These are phyloP conservation scores for Hydrozoanthus gracilis DNA, from an alignment of 92 coral and sea anemone species.

Conservation along the genomic window DNA sequence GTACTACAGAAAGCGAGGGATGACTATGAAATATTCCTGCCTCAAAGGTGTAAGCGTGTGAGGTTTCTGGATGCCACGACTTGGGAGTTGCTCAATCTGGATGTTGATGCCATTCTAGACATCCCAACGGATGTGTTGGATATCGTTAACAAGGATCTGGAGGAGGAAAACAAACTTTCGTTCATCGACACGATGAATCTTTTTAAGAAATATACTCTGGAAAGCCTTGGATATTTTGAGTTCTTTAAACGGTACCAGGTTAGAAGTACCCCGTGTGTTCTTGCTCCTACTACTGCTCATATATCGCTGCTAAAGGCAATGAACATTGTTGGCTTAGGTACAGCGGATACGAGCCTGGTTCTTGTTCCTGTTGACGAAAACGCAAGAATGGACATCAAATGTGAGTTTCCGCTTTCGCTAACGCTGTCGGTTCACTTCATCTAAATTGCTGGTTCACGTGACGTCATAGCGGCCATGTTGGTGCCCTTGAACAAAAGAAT, in stretches of 20 bases:
- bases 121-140: conserved; percentile 60
- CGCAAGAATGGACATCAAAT: not conserved
- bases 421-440: too few species aligned
- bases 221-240: conserved; percentile 71
- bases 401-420: not conserved
- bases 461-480: too few species aligned
- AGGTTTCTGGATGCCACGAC: conserved; percentile 58
- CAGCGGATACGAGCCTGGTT: conserved; percentile 20
- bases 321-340: conserved; percentile 83
- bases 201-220: conserved; percentile 58
- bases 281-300: conserved; percentile 83
- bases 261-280: conserved; percentile 62
- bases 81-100: conserved; percentile 90
- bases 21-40: conserved; percentile 55
- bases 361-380: conserved; percentile 6
- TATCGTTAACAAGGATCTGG: not conserved
- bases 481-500: too few species aligned
- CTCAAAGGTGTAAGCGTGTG: conserved; percentile 57
- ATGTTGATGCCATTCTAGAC: conserved; percentile 71
- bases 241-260: conserved; percentile 71
- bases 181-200: conserved; percentile 33
- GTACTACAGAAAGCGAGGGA: conserved; percentile 61
- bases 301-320: conserved; percentile 81
- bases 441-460: too few species aligned
- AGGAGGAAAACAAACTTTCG: not conserved